Evolutionary conservation across 2,797 vertebrate genomes (phyloP), one percentile per base, ranked within the genome.

Genomic region (Geotrypetes seraphini): DNA sequence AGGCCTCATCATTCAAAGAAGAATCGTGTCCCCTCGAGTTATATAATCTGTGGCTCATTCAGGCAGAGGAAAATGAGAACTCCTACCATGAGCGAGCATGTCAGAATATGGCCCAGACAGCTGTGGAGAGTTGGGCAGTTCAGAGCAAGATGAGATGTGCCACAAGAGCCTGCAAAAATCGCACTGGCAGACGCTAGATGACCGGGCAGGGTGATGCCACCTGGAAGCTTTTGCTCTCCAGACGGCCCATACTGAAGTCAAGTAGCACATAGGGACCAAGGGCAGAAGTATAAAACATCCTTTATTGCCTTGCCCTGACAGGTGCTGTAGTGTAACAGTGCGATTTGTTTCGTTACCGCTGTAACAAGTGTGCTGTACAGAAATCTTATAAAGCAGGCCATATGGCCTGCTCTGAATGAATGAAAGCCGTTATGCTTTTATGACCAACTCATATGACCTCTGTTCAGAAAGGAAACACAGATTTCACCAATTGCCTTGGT

Each of bases 281-380:
- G 69, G 55, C 49, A 50, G 57, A 63, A 63, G 55, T 67, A 69
- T 72, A 72, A 72, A 72, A 66, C 69, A 69, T 67, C 61, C 53
- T 67, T 67, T 69, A 71, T 69, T 65, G 67, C 67, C 61, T 50
- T 31, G 6, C 65, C 56, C 63, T 67, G 69, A 63, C 65, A 69
- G 57, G 61, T 66, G 66, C 67, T 69, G 73, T 69, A 71, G 58
- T 66, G 53, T 61, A 60, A 63, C 54, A 67, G 61, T 71, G 63
- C 62, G 67, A 73, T 73, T 73, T 73, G 67, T 73, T 73, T 70
- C 72, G 66, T 67, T 67, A 67, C 60, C 66, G 63, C 62, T 69
- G 55, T 50, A 62, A 63, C 59, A 55, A 59, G 61, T 62, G n/a
- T n/a, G 56, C 66, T 67, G 59, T 53, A 43, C 53, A 63, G 64